A percentile compares a stretch with the other conserved stretches of the same genome.
Evolutionary conservation across 2,888 invertebrate genomes (phyloP).

Genomic region (Unio pictorum): DNA sequence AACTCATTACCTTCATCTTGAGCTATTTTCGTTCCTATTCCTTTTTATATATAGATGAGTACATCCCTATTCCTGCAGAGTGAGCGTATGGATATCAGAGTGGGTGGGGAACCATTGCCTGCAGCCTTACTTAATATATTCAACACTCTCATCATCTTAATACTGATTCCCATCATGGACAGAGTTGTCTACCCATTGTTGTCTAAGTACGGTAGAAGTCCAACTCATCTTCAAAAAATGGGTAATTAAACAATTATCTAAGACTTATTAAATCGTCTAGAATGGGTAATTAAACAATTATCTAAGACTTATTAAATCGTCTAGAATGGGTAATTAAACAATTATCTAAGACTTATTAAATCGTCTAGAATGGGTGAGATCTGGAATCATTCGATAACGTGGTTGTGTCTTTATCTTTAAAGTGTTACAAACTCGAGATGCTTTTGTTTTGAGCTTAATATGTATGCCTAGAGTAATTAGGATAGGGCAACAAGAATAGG

Average conservation of each 20-base stretch:
- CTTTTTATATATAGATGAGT: slow-evolving; percentile 32
- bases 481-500: no score
- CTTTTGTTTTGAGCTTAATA: no score
- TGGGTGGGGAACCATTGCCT: slow-evolving; percentile 48
- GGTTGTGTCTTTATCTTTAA: no score
- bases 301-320: no score
- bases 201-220: slow-evolving; percentile 33
- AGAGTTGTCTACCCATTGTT: slow-evolving; percentile 49
- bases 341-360: neutral
- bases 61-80: slow-evolving; percentile 56
- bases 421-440: no score
- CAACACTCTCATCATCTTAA: slow-evolving; percentile 54
- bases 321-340: slow-evolving; percentile 47
- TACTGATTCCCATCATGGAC: slow-evolving; percentile 61
- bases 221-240: slow-evolving; percentile 57
- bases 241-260: no score
- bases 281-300: neutral
- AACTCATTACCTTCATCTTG: no score
- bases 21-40: no score
- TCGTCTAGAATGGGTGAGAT: no score
- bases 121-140: slow-evolving; percentile 59
- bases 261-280: no score
- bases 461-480: no score
- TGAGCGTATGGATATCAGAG: slow-evolving; percentile 50
- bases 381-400: no score